A percentile compares a stretch with the other conserved stretches of the same genome.
These are phyloP conservation scores for Conchocele bisecta DNA, from an alignment of 2,888 invertebrate species.

Conservation along the genomic window DNA sequence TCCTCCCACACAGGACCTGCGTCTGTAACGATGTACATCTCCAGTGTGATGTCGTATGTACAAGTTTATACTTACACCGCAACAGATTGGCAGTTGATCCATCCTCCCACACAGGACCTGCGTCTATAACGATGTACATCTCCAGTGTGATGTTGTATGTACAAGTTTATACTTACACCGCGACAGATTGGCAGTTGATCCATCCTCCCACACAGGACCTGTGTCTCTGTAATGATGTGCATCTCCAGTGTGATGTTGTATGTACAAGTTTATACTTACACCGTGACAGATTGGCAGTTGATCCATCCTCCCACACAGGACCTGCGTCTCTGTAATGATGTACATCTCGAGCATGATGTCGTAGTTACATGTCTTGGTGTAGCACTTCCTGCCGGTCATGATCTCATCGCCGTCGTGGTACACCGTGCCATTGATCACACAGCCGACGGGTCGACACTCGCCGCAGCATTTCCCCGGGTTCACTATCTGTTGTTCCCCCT, in stretches of 20 bases:
- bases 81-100: slow-evolving; percentile 56
- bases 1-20: too few species aligned
- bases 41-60: slow-evolving; percentile 47
- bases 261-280: slow-evolving; percentile 44
- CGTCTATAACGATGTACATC: slow-evolving; percentile 58
- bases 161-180: too few species aligned
- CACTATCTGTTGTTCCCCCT: slow-evolving; percentile 60
- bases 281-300: slow-evolving; percentile 58
- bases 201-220: too few species aligned
- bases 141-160: slow-evolving; percentile 45
- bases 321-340: slow-evolving; percentile 61
- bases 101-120: slow-evolving; percentile 52
- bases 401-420: slow-evolving; percentile 65
- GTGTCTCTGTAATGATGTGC: too few species aligned
- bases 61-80: too few species aligned
- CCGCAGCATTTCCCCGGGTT: slow-evolving; percentile 67
- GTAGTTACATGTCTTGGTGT: slow-evolving; percentile 61
- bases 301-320: slow-evolving; percentile 54
- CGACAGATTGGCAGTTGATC: too few species aligned
- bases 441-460: slow-evolving; percentile 65
- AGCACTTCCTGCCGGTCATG: slow-evolving; percentile 59
- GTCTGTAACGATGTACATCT: too few species aligned
- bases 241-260: not conserved
- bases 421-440: slow-evolving; percentile 66
- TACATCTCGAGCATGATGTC: slow-evolving; percentile 48